Percentiles rank a stretch among this genome's conserved stretches.
These are phyloP conservation scores for Amblyteles armatorius DNA, from an alignment of 2,888 invertebrate species.

Conservation along the genomic window DNA sequence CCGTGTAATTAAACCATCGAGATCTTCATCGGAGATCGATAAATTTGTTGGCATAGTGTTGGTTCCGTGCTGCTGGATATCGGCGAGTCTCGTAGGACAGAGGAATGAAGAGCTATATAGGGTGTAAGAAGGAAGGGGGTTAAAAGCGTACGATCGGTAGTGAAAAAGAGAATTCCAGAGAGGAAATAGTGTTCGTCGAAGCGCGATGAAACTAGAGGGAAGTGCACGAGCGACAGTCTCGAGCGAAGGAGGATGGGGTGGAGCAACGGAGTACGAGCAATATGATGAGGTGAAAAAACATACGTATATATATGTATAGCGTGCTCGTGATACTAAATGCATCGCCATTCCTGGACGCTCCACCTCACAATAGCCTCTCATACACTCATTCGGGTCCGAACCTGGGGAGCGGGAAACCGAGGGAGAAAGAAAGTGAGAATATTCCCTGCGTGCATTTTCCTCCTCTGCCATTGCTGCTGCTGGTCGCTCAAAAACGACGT, in stretches of 20 bases:
- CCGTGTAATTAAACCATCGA: conserved; percentile 53
- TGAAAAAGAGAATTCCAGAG: conserved; percentile 25
- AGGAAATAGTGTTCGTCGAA: conserved; percentile 10
- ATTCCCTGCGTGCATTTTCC: conserved; percentile 35
- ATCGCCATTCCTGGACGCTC: conserved; percentile 51
- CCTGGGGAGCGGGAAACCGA: conserved; percentile 14
- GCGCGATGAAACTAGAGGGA: conserved; percentile 26
- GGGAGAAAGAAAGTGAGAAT: conserved; percentile 10
- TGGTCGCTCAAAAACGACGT: conserved; percentile 30
- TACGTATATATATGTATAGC: neutral
- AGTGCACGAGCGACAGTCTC: conserved; percentile 24
- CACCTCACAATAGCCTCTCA: conserved; percentile 55
- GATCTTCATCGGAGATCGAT: conserved; percentile 56
- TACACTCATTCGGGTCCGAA: conserved; percentile 32
- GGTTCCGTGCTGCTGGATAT: neutral
- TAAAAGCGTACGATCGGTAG: conserved; percentile 5
- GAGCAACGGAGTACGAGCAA: conserved; percentile 17
- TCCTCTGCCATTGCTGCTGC: conserved; percentile 9
- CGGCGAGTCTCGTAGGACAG: neutral
- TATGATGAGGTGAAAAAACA: conserved; percentile 28
- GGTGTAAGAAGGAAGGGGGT: neutral
- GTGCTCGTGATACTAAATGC: conserved; percentile 60
- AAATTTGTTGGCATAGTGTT: conserved; percentile 33
- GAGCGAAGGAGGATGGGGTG: conserved; percentile 23
- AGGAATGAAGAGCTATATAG: conserved; percentile 3